Evolutionary conservation across 2,113 vertebrate species (phyloP), one percentile per base, ranked within the genome.

Genomic region (Anseranas semipalmata): DNA sequence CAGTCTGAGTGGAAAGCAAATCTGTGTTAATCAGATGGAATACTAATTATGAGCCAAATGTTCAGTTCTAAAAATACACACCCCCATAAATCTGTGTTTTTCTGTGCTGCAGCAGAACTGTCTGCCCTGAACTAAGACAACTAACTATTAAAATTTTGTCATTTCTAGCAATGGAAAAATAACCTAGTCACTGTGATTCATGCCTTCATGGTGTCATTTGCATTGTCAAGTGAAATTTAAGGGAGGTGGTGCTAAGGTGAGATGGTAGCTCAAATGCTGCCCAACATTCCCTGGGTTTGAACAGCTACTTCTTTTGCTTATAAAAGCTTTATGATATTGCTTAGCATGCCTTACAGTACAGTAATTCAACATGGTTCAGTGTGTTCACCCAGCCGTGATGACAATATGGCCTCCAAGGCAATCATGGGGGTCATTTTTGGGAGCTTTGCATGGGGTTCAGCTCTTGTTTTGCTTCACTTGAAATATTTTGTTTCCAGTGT

Each of bases 301-400:
- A 33, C 9, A 59, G 5, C 10, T 73, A 30, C 28, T 13, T 63
- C 6, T 58, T 56, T 39, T 2, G 2, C 7, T 13, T 77, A 3
- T 17, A 21, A 62, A 41, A 77, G 7, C 15, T 45, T 66, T 35
- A 27, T 35, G 25, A 46, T 32, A 9, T 3, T 20, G n/a, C 9
- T 74, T 58, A 41, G 20, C 8, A 2, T 9, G 8, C 8, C 5
- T 75, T 17, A 25, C 3, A 3, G 9, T 13, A 13, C 5, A 30
- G 37, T 20, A 46, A 20, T n/a, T 30, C 11, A 35, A 21, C 5
- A 2, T 1, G 16, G 55, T 59, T 46, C 25, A 6, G 6, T 0
- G 0, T 24, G 24, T 56, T 58, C 41, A 46, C 11, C 25, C n/a
- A 85, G 35, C 12, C 15, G 11, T 17, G 24, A 35, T 28, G 35